Evolutionary conservation across 2,113 vertebrate genomes (phyloP).

Genomic region (Bufo gargarizans): DNA sequence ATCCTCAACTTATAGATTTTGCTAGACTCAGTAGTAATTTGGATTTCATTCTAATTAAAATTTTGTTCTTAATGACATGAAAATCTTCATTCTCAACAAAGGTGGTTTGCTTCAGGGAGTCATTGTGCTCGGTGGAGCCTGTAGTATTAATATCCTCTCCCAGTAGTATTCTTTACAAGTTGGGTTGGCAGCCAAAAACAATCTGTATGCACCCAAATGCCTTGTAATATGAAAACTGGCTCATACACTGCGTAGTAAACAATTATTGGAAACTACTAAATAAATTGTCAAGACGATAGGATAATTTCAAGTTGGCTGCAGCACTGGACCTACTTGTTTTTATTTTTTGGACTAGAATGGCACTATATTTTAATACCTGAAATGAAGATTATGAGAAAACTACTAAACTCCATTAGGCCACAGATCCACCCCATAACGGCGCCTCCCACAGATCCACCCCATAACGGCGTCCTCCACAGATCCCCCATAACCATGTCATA

Average conservation of each 20-base stretch:
- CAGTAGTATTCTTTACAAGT: constrained; percentile 27
- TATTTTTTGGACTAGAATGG: background rate
- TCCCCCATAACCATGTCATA: too few species aligned
- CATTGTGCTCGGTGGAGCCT: constrained; percentile 11
- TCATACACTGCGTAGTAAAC: constrained; percentile 6
- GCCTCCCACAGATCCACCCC: too few species aligned
- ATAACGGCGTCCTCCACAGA: too few species aligned
- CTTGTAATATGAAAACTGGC: constrained; percentile 30
- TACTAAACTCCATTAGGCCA: background rate
- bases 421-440: too few species aligned
- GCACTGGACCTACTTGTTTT: background rate
- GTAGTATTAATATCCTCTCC: constrained; percentile 32
- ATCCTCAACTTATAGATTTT: background rate
- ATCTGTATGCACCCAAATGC: constrained; percentile 37
- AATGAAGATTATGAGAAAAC: background rate
- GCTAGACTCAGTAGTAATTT: background rate
- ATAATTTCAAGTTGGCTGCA: background rate
- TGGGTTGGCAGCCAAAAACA: constrained; percentile 30
- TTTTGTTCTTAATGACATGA: background rate
- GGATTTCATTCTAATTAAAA: background rate
- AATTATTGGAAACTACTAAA: constrained; percentile 8
- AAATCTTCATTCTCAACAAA: background rate
- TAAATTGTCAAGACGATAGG: constrained; percentile 28
- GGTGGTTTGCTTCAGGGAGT: constrained; percentile 7
- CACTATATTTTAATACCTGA: background rate